Conservation (phyloP, 1,140 invertebrate genomes). For the Hycleus cichorii region DNA sequence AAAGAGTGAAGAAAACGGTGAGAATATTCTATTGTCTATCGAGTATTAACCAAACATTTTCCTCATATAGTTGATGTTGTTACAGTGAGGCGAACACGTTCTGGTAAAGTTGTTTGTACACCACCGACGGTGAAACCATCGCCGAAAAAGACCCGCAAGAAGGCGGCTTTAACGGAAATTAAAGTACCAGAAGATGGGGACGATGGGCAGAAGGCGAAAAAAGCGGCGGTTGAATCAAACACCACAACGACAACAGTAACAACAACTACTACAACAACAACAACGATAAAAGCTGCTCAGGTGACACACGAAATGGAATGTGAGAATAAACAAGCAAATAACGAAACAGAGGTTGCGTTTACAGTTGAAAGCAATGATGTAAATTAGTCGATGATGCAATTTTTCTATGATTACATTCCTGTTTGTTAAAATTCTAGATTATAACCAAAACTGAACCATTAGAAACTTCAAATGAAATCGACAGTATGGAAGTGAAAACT, state of each 20-base stretch:
- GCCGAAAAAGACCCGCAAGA: slow-evolving; percentile 32
- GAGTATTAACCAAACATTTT: too few relatives aligned
- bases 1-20: slow-evolving; percentile 8
- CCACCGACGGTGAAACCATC: slow-evolving; percentile 18
- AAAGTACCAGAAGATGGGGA: slow-evolving; percentile 38
- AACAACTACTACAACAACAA: background rate
- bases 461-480: too few relatives aligned
- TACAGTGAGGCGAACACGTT: slow-evolving; percentile 30
- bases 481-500: slow-evolving; percentile 9
- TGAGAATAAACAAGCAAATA: background rate
- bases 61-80: background rate
- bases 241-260: background rate
- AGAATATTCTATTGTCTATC: background rate
- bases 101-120: slow-evolving; percentile 26
- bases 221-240: background rate
- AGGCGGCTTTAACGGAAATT: slow-evolving; percentile 35
- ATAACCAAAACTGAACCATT: too few relatives aligned
- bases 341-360: slow-evolving; percentile 25
- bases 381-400: slow-evolving; percentile 24
- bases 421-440: too few relatives aligned
- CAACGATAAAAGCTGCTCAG: background rate
- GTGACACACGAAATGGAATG: slow-evolving; percentile 6
- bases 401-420: too few relatives aligned
- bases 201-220: slow-evolving; percentile 7
- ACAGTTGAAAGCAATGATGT: slow-evolving; percentile 6